Percentiles rank a stretch among this genome's conserved stretches.
Evolutionary conservation across 1,140 invertebrate genomes (phyloP).

Genomic region (Drosophila albomicans): DNA sequence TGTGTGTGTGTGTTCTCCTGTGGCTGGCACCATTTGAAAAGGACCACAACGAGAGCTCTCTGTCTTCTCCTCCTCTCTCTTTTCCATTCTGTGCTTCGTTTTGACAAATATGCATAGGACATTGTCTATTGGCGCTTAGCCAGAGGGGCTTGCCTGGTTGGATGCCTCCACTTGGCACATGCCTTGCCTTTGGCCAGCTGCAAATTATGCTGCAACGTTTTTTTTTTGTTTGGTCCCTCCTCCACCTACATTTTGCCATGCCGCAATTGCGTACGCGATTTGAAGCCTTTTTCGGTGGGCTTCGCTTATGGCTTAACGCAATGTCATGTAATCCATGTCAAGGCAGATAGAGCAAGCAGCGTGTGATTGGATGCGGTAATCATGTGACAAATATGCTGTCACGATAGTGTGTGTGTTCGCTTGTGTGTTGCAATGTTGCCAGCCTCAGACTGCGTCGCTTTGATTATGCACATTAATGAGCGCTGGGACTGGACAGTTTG

Average conservation of each 20-base stretch:
- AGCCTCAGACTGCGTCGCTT: constrained; percentile 51
- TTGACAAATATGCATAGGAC: constrained; percentile 79
- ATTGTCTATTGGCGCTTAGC: constrained; percentile 76
- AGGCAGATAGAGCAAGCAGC: constrained; percentile 22
- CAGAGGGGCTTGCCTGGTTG: constrained; percentile 36
- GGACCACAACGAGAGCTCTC: constrained; percentile 49
- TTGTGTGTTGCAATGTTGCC: constrained; percentile 20
- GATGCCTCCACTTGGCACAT: constrained; percentile 54
- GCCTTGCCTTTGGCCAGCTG: constrained; percentile 48
- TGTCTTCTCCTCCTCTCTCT: background rate
- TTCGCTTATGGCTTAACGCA: constrained; percentile 40
- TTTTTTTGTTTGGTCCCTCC: background rate
- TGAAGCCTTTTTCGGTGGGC: constrained; percentile 10
- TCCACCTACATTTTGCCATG: background rate
- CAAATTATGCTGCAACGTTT: constrained; percentile 44
- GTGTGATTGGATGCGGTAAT: constrained; percentile 76
- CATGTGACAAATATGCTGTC: constrained; percentile 75
- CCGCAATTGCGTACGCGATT: constrained; percentile 57
- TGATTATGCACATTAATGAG: constrained; percentile 80
- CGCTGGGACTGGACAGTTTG: constrained; percentile 9
- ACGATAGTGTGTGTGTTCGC: background rate
- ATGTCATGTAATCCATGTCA: constrained; percentile 59
- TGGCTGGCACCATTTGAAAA: constrained; percentile 33
- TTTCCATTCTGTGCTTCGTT: constrained; percentile 32
- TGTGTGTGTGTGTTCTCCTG: background rate